Conservation (phyloP, 2,113 vertebrate genomes). For the Zapornia atra region DNA sequence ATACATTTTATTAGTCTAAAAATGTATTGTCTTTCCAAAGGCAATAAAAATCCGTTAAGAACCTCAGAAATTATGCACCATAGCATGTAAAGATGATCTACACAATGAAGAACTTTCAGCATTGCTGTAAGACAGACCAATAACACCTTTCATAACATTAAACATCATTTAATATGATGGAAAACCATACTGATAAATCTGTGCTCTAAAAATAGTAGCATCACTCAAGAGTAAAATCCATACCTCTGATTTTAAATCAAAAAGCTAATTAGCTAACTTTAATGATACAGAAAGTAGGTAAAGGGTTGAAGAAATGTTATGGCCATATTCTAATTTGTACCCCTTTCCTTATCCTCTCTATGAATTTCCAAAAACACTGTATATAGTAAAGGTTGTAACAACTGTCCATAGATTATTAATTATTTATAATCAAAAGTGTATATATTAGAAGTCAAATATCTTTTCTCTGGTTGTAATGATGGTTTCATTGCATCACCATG, state of each 20-base stretch:
- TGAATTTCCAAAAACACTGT: not conserved
- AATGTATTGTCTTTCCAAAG: not conserved
- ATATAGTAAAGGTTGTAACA: not conserved
- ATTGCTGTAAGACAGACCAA: not conserved
- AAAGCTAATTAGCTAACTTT: not conserved
- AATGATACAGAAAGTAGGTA: not conserved
- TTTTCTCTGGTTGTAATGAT: not conserved
- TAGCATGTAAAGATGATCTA: not conserved
- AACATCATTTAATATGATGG: not conserved
- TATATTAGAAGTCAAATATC: not conserved
- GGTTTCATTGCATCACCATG: not conserved
- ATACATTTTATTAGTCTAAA: not conserved
- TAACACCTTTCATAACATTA: not conserved
- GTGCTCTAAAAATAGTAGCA: not conserved
- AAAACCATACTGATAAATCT: not conserved
- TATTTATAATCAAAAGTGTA: not conserved
- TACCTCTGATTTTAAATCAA: not conserved
- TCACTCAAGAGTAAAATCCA: not conserved
- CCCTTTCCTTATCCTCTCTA: not conserved
- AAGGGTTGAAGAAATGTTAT: not conserved
- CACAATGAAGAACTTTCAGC: not conserved
- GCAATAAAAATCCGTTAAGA: not conserved
- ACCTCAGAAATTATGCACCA: not conserved
- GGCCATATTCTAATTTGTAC: not conserved
- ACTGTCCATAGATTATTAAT: not conserved